Evolutionary conservation across 37 sponge, comb jelly and placozoan species (phyloP), one percentile per base, ranked within the genome.

Genomic region (Bolinopsis microptera): DNA sequence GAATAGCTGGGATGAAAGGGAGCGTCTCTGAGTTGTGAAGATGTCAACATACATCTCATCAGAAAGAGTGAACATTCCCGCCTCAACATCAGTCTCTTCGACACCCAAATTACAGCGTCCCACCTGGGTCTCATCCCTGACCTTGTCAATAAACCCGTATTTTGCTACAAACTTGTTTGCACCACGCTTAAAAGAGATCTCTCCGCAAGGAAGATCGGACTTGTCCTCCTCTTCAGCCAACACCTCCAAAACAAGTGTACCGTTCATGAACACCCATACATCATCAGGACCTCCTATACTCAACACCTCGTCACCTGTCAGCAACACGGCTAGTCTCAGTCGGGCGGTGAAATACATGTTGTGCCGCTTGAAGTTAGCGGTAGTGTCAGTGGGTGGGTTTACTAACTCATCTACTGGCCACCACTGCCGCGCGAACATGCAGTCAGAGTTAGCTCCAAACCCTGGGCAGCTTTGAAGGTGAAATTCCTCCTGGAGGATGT

Each of bases 321-420:
- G 35, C 35, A 30, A 0, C 22, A 86, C 35, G 0, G 90, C 38
- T 38, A 86, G 32, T 21, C 35, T 35, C 2, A 86, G 27, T n/a
- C 90, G 3, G 9, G 90, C 90, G 2, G 90, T 86, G 61, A 86
- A 86, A 48, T 86, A 86, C 90, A 86, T 86, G 90, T 86, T 86
- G 48, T 86, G 90, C 22, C 90, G 32, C 31, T 36, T 22, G 28
- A 86, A 86, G 90, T 86, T 86, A 22, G 36, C 90, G 38, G 90
- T 86, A 13, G 90, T 86, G 36, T 86, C 90, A 38, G 26, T 33
- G 48, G 30, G 90, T 1, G n/a, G 9, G 0, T 9, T 9, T 24
- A 86, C 90, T 5, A 86, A 2, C 0, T 16, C 5, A 40, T 86
- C 90, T 41, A 86, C 90, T 23, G 90, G 90, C 90, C 90, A 86